These are phyloP conservation scores for Cheilosia soror DNA, from an alignment of 2,888 invertebrate genomes.

Conservation along the genomic window DNA sequence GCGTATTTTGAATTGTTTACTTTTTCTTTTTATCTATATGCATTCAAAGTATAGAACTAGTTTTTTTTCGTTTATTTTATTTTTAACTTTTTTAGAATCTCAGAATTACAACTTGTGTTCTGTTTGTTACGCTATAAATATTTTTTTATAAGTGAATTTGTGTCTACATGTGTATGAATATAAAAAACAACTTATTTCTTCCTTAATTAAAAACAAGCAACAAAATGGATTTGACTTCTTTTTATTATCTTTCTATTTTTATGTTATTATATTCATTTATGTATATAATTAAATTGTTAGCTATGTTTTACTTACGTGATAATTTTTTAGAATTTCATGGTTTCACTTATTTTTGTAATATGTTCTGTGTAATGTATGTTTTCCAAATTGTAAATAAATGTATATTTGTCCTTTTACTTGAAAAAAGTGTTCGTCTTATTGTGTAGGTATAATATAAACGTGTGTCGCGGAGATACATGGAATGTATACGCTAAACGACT, in stretches of 20 bases:
- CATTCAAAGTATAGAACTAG: constrained; percentile 58
- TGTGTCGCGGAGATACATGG: constrained; percentile 51
- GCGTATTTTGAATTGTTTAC: constrained; percentile 39
- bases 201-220: constrained; percentile 70
- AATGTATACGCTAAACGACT: constrained; percentile 59
- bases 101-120: constrained; percentile 47
- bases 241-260: constrained; percentile 54
- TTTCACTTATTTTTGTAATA: constrained; percentile 70
- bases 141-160: constrained; percentile 67
- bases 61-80: constrained; percentile 50
- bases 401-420: constrained; percentile 63
- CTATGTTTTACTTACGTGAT: constrained; percentile 72
- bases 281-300: constrained; percentile 69
- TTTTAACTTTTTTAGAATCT: constrained; percentile 59
- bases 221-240: constrained; percentile 61
- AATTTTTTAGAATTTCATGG: constrained; percentile 75
- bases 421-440: constrained; percentile 77
- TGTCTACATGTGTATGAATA: constrained; percentile 74
- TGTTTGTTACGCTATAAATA: constrained; percentile 61
- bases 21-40: constrained; percentile 39
- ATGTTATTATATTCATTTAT: constrained; percentile 48
- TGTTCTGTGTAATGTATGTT: constrained; percentile 75
- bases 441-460: constrained; percentile 51
- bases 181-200: constrained; percentile 70
- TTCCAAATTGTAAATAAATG: constrained; percentile 75